These are phyloP conservation scores for Macroglossus sobrinus DNA, from an alignment of 2,113 vertebrate genomes.

Conservation along the genomic window DNA sequence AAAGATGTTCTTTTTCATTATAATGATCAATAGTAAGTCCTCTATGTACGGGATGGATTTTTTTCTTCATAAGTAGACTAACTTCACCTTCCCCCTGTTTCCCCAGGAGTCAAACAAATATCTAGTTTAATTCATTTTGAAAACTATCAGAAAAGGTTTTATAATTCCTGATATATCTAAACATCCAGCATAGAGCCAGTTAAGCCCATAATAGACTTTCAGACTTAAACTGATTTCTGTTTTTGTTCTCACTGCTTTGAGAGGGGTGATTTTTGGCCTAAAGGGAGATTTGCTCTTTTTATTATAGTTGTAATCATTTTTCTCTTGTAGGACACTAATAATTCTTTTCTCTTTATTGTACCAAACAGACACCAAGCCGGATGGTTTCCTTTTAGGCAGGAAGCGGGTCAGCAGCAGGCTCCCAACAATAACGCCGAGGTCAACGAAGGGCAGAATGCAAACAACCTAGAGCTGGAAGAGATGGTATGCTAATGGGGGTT, in stretches of 20 bases:
- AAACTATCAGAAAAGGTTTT: background rate
- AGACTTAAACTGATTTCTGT: background rate
- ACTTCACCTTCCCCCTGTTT: background rate
- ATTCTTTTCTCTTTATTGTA: conserved; percentile 55
- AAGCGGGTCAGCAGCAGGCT: conserved; percentile 82
- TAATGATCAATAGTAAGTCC: background rate
- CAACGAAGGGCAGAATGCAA: conserved; percentile 86
- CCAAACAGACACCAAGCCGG: conserved; percentile 93
- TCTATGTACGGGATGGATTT: background rate
- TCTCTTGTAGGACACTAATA: background rate
- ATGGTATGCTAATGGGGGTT: conserved; percentile 83
- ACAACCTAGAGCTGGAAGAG: conserved; percentile 90
- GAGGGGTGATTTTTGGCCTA: background rate
- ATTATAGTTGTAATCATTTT: background rate
- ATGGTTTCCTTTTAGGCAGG: conserved; percentile 96
- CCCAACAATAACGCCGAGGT: conserved; percentile 85
- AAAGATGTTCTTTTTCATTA: background rate
- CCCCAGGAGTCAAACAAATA: background rate
- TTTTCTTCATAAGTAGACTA: background rate
- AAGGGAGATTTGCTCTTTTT: background rate
- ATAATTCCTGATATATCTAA: background rate
- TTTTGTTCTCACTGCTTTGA: background rate
- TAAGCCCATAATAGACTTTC: background rate
- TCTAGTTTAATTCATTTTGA: conserved; percentile 43
- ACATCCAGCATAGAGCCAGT: background rate